Base-by-base conservation (phyloP, 2,888 invertebrate genomes). In the Lasius platythorax region DNA sequence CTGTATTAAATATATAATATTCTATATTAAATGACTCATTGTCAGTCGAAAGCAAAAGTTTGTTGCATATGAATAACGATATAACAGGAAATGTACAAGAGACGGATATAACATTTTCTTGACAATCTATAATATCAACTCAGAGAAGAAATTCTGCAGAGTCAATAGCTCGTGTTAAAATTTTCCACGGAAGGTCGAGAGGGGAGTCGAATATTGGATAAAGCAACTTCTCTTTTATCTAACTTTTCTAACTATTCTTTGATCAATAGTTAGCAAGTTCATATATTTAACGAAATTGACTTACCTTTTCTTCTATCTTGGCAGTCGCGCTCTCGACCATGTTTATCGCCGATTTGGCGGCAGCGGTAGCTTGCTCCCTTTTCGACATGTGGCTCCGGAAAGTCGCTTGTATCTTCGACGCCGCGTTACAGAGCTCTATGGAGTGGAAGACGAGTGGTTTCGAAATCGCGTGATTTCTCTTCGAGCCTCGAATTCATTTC, bases 361-460 rank as follows among this genome's bases (percentile, higher is more conserved):
- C 85, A 76, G 93, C 87, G 67, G 89, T 90, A 30, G 92, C 92
- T 87, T 93, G 94, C 94, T 97, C 96, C 95, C 98, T 98, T 93
- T 98, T 97, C 66, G 98, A 97, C 96, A 98, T 97, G 95, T 98
- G 98, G 82, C 98, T 98, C 90, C 98, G 96, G 96, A 98, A 98
- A 28, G 98, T 98, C 9, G 98, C 98, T 95, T 98, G 98, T 94
- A 98, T 98, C 96, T 98, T 98, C 74, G 98, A 97, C 53, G 98
- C 98, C 5, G 98, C 98, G 95, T 97, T 95, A 95, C 97, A 97
- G 89, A 98, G 96, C 92, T 98, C 98, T 98, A 72, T 53, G 33
- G 1, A 56, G 72, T 15, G 85, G 33, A 85, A 72, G 46, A 74
- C 8, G n/a, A 37, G 37, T 37, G 37, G 53, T 70, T 56, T 56